These are phyloP conservation scores for Tokudaia tokunoshimensis DNA, from an alignment of 2,797 vertebrate species.

Conservation along the genomic window DNA sequence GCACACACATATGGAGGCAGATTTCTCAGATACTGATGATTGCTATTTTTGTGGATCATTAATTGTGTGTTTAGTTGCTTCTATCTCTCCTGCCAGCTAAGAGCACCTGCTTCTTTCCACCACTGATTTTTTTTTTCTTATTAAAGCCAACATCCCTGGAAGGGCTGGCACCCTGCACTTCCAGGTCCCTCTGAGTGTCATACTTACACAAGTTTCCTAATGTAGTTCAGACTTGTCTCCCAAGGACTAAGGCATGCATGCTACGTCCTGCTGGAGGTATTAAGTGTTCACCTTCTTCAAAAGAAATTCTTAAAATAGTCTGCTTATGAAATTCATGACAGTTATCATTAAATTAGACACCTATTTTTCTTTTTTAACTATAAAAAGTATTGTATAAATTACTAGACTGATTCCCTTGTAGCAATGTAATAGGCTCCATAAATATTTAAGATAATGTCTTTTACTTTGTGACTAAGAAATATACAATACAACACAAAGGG, in stretches of 20 bases:
- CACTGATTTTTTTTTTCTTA: not conserved
- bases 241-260: not conserved
- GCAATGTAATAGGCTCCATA: not conserved
- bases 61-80: not conserved
- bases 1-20: not conserved
- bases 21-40: not conserved
- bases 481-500: not conserved
- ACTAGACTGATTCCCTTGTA: not conserved
- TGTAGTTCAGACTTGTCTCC: not conserved
- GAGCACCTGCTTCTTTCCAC: not conserved
- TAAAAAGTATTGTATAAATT: not conserved
- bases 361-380: not conserved
- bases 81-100: not conserved
- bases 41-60: not conserved
- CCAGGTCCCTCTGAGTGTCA: not conserved
- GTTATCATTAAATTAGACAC: not conserved
- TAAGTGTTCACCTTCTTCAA: not conserved
- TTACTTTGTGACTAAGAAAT: not conserved
- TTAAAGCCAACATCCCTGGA: not conserved
- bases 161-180: not conserved
- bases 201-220: not conserved
- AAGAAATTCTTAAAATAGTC: not conserved
- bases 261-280: not conserved
- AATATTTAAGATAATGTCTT: not conserved
- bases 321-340: constrained; percentile 16